Evolutionary conservation across 1,140 invertebrate species (phyloP), one percentile per base, ranked within the genome.

Genomic region (Hyphantria cunea): DNA sequence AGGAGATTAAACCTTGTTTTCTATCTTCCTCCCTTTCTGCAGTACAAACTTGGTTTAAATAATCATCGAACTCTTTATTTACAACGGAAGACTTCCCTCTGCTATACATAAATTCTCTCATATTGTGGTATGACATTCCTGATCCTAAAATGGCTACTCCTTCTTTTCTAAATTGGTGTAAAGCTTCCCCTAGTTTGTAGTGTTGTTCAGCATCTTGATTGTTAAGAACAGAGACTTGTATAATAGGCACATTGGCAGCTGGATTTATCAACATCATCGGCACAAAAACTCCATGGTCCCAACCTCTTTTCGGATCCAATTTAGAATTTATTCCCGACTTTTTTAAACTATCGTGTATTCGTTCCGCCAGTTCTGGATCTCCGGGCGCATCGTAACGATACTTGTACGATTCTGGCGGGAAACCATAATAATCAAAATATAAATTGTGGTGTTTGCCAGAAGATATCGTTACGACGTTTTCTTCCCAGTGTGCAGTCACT

Each of bases 221-320:
- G 0, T 64, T 63, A 6, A 90, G 41, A 0, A 88, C 83, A 5
- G 88, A 90, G 5, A 90, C 34, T 64, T 90, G 88, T 8, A 89
- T 56, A 55, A 90, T 89, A 13, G 88, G 86, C 33, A 90, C 77
- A 49, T 87, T 75, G 0, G 88, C 88, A 33, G 76, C 52, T 8
- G 88, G 88, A 44, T 87, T 83, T 4, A 89, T 88, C 0, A 90
- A 62, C 65, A 90, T 78, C 88, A 90, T 90, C 0, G 88, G 88
- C 5, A 90, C 86, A 55, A 90, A 90, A 3, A 89, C 85, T 48
- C 88, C 88, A 67, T 90, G 88, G 48, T 90, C 88, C 88, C 88
- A 89, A 64, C 86, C 86, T 70, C 88, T 73, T 58, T 81, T 73
- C 0, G 80, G 65, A 49, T 90, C 85, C 7, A 90, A 68, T 64